Percentiles rank a stretch among this genome's conserved stretches.
Evolutionary conservation across 1,140 invertebrate species (phyloP).

Genomic region (Penaeus indicus): DNA sequence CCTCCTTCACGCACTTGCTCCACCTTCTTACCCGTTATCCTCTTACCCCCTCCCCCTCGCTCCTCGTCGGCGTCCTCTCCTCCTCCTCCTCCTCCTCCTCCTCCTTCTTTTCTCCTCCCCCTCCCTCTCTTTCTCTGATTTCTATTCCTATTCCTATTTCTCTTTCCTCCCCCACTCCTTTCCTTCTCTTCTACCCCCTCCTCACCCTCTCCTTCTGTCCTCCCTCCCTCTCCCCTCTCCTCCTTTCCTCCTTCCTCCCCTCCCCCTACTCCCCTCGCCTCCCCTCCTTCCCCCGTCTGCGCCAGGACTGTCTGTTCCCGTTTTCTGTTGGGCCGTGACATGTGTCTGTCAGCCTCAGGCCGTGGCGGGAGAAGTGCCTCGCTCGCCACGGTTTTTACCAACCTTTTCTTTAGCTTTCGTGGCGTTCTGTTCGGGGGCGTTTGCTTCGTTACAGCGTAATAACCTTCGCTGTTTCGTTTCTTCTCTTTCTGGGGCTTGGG

Average conservation of each 20-base stretch:
- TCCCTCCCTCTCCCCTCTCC: background rate
- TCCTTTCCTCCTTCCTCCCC: background rate
- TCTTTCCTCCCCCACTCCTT: background rate
- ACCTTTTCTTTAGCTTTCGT: conserved; percentile 61
- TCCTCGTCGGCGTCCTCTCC: conserved; percentile 18
- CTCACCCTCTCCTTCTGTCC: background rate
- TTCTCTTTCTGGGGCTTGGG: too few relatives aligned
- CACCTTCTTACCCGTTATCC: background rate
- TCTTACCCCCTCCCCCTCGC: conserved; percentile 22
- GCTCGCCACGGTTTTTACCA: conserved; percentile 58
- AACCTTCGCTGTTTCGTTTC: too few relatives aligned
- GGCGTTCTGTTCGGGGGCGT: conserved; percentile 33
- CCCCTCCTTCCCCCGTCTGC: conserved; percentile 1
- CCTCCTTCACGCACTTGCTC: background rate
- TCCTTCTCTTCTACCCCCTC: conserved; percentile 2
- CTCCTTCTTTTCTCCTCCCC: background rate
- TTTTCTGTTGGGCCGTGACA: conserved; percentile 62
- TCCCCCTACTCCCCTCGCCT: background rate
- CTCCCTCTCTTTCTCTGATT: background rate
- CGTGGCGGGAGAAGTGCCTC: conserved; percentile 60
- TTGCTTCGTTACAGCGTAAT: background rate
- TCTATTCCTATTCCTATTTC: background rate
- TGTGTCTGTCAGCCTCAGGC: conserved; percentile 63
- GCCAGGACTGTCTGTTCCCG: conserved; percentile 58
- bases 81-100: conserved; percentile 9